Evolutionary conservation across 2,888 invertebrate genomes (phyloP), one percentile per base, ranked within the genome.

Genomic region (Zelleria hepariella): DNA sequence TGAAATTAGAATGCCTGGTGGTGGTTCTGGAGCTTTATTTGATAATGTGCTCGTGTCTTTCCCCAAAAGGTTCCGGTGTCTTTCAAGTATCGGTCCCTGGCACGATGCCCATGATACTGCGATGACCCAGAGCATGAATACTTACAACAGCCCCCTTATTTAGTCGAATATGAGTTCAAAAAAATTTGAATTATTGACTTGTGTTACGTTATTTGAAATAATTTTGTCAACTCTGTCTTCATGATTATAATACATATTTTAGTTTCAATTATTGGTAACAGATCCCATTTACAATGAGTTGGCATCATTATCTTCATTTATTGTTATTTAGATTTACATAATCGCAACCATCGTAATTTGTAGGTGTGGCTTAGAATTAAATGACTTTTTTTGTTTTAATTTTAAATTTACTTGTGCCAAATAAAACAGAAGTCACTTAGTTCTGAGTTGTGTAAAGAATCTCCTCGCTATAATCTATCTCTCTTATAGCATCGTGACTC

Each of bases 231-330:
- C 59, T 59, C 59, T 26, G 20, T 49, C 15, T 59, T 24, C 25
- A 20, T 42, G 15, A 54, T 25, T 52, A 10, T n/a, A n/a, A n/a
- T 57, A 24, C 24, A 27, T 59, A 24, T 52, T 27, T 15, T 42
- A 4, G 10, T 15, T 15, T 52, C 15, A 52, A 23, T 58, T 24
- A 24, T 53, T 42, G 64, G 59, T 15, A 53, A 65, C 62, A 60
- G 54, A 63, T 65, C 68, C 63, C 55, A 69, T 66, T 68, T 65
- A 10, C 15, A 62, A 67, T 69, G 62, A 67, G 66, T 68, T 69
- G 66, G 64, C 60, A 68, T 67, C 67, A 68, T 69, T 67, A 67
- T 62, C 61, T 59, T 63, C 67, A 69, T 66, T 60, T 62, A 65
- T 25, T 51, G 48, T 49, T 47, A 10, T 32, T 57, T 59, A 62